phyloP scores from a whole-genome alignment of 2,113 vertebrate genomes.

The Chinchilla lanigera region DNA sequence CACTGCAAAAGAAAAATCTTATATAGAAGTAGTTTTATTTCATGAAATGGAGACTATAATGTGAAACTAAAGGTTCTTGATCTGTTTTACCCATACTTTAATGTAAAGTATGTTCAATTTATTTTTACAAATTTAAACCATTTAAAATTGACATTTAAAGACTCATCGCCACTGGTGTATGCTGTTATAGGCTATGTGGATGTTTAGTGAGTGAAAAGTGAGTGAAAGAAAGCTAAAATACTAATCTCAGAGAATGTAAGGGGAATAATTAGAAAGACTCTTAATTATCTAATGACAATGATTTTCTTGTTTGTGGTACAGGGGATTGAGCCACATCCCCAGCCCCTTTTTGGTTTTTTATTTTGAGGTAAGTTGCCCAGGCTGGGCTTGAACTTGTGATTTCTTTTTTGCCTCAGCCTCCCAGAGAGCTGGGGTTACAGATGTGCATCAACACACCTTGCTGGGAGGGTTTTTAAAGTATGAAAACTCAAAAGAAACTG shows the following conservation, averaged over 20 bases:
- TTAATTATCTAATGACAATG: not conserved
- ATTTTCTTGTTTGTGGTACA: too few relatives aligned
- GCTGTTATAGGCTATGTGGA: not conserved
- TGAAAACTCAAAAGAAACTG: not conserved
- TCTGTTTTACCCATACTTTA: constrained; percentile 16
- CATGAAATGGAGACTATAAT: not conserved
- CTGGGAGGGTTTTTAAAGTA: constrained; percentile 4
- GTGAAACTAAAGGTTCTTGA: not conserved
- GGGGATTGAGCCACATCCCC: too few relatives aligned
- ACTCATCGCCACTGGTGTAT: not conserved
- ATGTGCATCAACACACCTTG: not conserved
- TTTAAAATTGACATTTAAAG: not conserved
- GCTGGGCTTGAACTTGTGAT: not conserved
- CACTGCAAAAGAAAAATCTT: not conserved
- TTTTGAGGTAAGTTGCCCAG: too few relatives aligned
- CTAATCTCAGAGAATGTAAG: not conserved
- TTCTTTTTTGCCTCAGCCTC: not conserved
- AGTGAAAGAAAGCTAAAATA: not conserved
- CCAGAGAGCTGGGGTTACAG: not conserved
- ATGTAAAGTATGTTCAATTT: not conserved
- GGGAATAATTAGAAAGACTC: not conserved
- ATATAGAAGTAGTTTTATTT: not conserved
- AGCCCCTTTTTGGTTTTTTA: too few relatives aligned
- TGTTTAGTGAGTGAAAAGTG: not conserved
- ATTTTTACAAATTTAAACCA: not conserved